Conservation (phyloP, 2,888 invertebrate genomes). For the Epistrophe grossulariae region DNA sequence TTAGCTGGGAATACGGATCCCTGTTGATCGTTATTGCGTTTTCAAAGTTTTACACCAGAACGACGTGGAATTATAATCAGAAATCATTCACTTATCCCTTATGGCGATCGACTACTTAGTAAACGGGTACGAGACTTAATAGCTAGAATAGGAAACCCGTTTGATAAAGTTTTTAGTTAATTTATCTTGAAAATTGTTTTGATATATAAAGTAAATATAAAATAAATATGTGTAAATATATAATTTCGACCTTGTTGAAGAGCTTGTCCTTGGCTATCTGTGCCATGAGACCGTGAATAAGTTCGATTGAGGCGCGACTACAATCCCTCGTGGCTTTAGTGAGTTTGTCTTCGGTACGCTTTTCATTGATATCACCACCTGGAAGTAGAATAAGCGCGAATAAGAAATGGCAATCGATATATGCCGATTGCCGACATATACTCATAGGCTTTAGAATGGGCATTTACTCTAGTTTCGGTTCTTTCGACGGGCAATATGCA, state of each 20-base stretch:
- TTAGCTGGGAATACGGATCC: constrained; percentile 90
- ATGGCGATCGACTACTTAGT: constrained; percentile 89
- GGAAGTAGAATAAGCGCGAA: neutral
- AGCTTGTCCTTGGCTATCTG: constrained; percentile 98
- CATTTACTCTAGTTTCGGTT: constrained; percentile 97
- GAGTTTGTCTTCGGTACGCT: constrained; percentile 96
- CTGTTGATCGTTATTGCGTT: constrained; percentile 83
- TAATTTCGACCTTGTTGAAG: constrained; percentile 89
- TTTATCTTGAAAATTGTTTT: constrained; percentile 29
- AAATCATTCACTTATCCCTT: constrained; percentile 88
- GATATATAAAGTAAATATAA: constrained; percentile 2
- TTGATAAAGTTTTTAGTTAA: constrained; percentile 77
- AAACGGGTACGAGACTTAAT: constrained; percentile 86
- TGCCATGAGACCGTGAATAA: constrained; percentile 98
- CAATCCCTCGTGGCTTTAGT: constrained; percentile 98
- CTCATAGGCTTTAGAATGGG: constrained; percentile 99
- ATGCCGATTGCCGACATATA: constrained; percentile 99
- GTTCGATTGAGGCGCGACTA: constrained; percentile 98
- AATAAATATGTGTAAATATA: constrained; percentile 77
- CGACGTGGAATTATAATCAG: constrained; percentile 90
- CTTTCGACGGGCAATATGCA: constrained; percentile 98
- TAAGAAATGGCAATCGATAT: constrained; percentile 89
- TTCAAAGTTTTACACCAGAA: constrained; percentile 91
- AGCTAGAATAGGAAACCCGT: constrained; percentile 85
- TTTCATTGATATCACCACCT: constrained; percentile 93